These are phyloP conservation scores for Scomberomorus guttatus DNA, from an alignment of 2,797 vertebrate genomes.

Conservation along the genomic window DNA sequence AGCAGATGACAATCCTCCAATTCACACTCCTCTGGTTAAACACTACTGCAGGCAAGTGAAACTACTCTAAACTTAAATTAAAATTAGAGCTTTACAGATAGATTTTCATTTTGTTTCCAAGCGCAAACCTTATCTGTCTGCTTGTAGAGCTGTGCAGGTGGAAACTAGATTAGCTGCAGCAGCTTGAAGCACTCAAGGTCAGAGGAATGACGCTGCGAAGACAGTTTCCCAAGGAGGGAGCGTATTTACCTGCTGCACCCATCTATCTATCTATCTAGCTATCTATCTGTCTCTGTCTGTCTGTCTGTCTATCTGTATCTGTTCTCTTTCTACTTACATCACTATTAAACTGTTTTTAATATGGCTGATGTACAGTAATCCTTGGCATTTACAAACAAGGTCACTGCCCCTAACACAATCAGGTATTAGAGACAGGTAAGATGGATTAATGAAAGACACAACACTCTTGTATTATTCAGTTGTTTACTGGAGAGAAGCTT, in stretches of 20 bases:
- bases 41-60: background rate
- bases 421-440: constrained; percentile 77
- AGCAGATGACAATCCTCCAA: constrained; percentile 11
- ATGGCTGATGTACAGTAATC: constrained; percentile 62
- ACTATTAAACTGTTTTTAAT: constrained; percentile 25
- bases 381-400: constrained; percentile 61
- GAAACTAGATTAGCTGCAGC: constrained; percentile 68
- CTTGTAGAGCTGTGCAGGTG: constrained; percentile 21
- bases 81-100: too few relatives aligned
- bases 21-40: constrained; percentile 10
- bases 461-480: constrained; percentile 53
- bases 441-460: constrained; percentile 74
- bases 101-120: constrained; percentile 37
- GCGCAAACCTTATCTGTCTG: constrained; percentile 7
- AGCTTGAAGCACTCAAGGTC: constrained; percentile 62
- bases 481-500: constrained; percentile 77
- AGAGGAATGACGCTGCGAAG: constrained; percentile 35
- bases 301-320: constrained; percentile 23
- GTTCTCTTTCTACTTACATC: constrained; percentile 21
- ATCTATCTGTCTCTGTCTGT: background rate
- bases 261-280: too few relatives aligned
- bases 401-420: constrained; percentile 53
- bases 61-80: background rate
- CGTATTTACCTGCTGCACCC: constrained; percentile 3
- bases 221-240: constrained; percentile 18